phyloP scores from a whole-genome alignment of 2,888 invertebrate genomes.

The Agrotis clavis region DNA sequence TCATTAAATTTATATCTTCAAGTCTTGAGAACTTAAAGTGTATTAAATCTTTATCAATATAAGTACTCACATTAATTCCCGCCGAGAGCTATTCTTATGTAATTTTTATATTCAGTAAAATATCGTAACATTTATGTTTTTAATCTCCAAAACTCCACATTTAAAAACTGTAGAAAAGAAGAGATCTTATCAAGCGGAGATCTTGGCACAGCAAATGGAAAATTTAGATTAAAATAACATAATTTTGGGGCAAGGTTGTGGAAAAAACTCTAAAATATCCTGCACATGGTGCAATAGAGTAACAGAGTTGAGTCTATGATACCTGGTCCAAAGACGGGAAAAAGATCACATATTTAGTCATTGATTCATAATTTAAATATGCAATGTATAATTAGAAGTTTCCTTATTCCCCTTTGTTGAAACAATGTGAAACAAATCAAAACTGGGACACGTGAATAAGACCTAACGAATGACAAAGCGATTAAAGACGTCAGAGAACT shows the following conservation, averaged over 20 bases:
- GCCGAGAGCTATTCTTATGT: neutral
- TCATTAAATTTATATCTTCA: neutral
- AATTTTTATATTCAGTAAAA: neutral
- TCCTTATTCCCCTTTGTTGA: conserved; percentile 34
- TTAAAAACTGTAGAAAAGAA: too few relatives aligned
- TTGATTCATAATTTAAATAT: conserved; percentile 46
- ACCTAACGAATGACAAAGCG: neutral
- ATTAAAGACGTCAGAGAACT: too few relatives aligned
- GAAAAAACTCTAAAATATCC: neutral
- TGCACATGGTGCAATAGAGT: neutral
- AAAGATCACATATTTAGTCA: conserved; percentile 27
- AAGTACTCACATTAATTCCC: conserved; percentile 2
- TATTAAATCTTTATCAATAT: neutral
- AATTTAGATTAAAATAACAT: too few relatives aligned
- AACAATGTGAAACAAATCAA: conserved; percentile 3
- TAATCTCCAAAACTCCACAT: too few relatives aligned
- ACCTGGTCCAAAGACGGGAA: conserved; percentile 42
- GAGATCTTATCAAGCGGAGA: too few relatives aligned
- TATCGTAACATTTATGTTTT: too few relatives aligned
- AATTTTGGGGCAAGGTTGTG: neutral
- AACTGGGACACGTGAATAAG: neutral
- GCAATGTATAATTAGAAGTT: conserved; percentile 14
- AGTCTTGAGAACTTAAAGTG: conserved; percentile 1
- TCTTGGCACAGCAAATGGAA: too few relatives aligned
- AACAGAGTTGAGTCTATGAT: neutral